Percentiles rank a stretch among this genome's conserved stretches.
Conservation (phyloP, 1,140 invertebrate genomes). For the Neomicropteryx cornuta region DNA sequence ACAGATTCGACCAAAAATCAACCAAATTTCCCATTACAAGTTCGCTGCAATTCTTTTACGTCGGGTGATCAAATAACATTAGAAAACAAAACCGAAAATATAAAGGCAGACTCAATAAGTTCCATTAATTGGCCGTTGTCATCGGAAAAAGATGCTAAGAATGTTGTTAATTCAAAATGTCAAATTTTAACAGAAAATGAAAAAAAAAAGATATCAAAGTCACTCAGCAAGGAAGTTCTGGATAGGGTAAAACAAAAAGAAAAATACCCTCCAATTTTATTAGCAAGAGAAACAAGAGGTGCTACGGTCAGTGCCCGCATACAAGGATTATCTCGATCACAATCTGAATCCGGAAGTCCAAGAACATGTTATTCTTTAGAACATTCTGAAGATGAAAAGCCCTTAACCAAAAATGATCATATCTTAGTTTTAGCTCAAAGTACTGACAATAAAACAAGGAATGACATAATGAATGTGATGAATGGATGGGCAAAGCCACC, state of each 20-base stretch:
- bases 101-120: constrained; percentile 44
- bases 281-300: constrained; percentile 51
- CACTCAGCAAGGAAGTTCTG: constrained; percentile 59
- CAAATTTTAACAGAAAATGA: constrained; percentile 52
- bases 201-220: constrained; percentile 59
- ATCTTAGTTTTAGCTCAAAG: constrained; percentile 38
- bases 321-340: constrained; percentile 22
- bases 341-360: constrained; percentile 28
- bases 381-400: constrained; percentile 29
- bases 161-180: constrained; percentile 35
- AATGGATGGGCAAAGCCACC: constrained; percentile 35
- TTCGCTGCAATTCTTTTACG: constrained; percentile 55
- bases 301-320: constrained; percentile 46
- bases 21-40: constrained; percentile 43
- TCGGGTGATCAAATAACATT: constrained; percentile 18
- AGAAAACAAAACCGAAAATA: constrained; percentile 22
- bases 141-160: constrained; percentile 35
- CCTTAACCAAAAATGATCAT: constrained; percentile 32
- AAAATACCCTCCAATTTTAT: constrained; percentile 35
- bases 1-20: constrained; percentile 27
- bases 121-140: constrained; percentile 32
- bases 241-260: constrained; percentile 46
- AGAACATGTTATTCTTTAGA: constrained; percentile 44
- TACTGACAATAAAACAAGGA: constrained; percentile 20
- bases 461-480: constrained; percentile 32